These are phyloP conservation scores for Caradrina clavipalpis DNA, from an alignment of 2,888 invertebrate species.

Conservation along the genomic window DNA sequence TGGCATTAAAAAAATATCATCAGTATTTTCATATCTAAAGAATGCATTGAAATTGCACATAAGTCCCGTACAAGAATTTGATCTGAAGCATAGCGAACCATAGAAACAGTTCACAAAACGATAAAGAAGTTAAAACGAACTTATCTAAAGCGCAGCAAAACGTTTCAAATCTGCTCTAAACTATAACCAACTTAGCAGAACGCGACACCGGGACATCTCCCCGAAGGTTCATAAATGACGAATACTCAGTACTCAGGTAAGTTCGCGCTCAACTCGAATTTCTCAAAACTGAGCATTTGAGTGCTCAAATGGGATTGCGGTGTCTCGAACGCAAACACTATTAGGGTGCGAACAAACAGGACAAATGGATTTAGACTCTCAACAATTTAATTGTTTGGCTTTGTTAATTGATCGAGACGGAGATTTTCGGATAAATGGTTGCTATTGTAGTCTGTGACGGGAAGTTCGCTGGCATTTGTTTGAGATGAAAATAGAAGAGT, in stretches of 20 bases:
- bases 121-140: constrained; percentile 30
- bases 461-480: neutral
- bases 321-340: constrained; percentile 64
- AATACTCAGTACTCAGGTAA: constrained; percentile 40
- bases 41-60: neutral
- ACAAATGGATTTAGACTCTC: constrained; percentile 70
- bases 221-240: constrained; percentile 53
- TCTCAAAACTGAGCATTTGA: constrained; percentile 66
- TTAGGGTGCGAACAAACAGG: constrained; percentile 59
- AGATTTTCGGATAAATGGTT: constrained; percentile 40
- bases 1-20: too few species aligned
- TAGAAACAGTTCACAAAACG: constrained; percentile 21
- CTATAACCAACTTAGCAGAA: constrained; percentile 45
- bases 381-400: constrained; percentile 60
- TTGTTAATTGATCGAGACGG: constrained; percentile 62
- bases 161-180: constrained; percentile 42
- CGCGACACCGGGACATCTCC: constrained; percentile 41
- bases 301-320: constrained; percentile 73
- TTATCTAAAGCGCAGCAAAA: constrained; percentile 32
- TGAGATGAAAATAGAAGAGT: neutral
- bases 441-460: constrained; percentile 22
- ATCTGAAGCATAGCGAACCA: too few species aligned
- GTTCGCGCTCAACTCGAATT: constrained; percentile 42
- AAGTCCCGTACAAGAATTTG: neutral
- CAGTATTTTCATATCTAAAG: too few species aligned